These are phyloP conservation scores for Rhabdophis nuchalis DNA, from an alignment of 2,797 vertebrate genomes.

Conservation along the genomic window DNA sequence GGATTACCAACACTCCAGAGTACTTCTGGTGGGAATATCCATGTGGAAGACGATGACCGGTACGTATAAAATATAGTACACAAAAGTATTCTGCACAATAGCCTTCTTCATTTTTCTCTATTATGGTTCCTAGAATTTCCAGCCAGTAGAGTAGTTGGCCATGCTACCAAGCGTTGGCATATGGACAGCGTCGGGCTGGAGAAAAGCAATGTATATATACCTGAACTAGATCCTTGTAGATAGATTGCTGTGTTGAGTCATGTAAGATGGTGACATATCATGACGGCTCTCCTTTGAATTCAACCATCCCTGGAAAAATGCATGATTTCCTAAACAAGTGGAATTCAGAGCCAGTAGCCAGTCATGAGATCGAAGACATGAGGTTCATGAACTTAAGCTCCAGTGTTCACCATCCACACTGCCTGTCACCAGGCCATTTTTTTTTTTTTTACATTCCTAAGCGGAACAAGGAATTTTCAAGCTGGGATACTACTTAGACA, in stretches of 20 bases:
- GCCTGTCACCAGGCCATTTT: background rate
- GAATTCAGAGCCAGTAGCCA: background rate
- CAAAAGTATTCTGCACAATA: slow-evolving; percentile 28
- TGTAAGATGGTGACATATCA: slow-evolving; percentile 83
- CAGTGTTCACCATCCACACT: background rate
- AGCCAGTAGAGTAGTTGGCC: background rate
- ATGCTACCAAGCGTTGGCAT: background rate
- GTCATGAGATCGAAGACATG: background rate
- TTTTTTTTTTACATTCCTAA: background rate
- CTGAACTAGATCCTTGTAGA: background rate
- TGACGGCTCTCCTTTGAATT: slow-evolving; percentile 68
- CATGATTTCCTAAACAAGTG: background rate
- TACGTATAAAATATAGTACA: slow-evolving; percentile 55
- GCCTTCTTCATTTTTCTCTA: background rate
- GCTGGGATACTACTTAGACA: background rate
- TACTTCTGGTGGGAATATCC: slow-evolving; percentile 80
- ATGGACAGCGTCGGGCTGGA: background rate
- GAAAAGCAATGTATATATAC: background rate
- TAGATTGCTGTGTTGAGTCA: slow-evolving; percentile 68
- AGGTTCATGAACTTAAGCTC: background rate
- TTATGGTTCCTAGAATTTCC: background rate
- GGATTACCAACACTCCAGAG: slow-evolving; percentile 86
- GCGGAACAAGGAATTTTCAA: background rate
- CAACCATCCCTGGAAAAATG: slow-evolving; percentile 55
- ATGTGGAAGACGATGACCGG: slow-evolving; percentile 87